These are phyloP conservation scores for Bovichtus diacanthus DNA, from an alignment of 2,797 vertebrate genomes.

Conservation along the genomic window DNA sequence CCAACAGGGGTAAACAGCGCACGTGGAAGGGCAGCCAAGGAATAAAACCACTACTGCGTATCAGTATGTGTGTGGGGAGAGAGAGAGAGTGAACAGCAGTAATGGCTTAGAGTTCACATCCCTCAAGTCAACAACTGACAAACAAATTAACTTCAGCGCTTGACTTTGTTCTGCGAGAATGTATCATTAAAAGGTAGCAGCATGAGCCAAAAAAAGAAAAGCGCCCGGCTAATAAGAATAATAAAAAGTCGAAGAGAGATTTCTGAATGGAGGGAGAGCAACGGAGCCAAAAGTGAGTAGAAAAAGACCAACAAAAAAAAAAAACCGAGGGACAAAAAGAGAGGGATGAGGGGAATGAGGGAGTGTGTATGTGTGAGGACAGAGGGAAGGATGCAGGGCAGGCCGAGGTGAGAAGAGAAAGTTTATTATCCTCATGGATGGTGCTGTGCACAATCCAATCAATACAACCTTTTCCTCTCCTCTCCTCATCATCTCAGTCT, in stretches of 20 bases:
- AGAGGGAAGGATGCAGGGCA: constrained; percentile 52
- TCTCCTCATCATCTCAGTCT: constrained; percentile 41
- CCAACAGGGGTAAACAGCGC: constrained; percentile 36
- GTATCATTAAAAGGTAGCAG: constrained; percentile 22
- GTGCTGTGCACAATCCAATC: constrained; percentile 61
- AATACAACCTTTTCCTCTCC: constrained; percentile 59
- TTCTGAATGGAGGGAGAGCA: constrained; percentile 6
- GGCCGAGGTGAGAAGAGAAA: constrained; percentile 49
- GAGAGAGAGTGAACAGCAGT: constrained; percentile 17
- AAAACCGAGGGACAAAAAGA: neutral
- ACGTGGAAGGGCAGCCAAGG: constrained; percentile 43
- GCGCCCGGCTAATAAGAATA: neutral
- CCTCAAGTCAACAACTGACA: constrained; percentile 21
- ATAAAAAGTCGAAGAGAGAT: constrained; percentile 19
- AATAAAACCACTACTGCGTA: constrained; percentile 19
- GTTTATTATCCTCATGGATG: constrained; percentile 58
- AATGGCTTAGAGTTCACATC: constrained; percentile 8
- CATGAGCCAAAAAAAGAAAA: constrained; percentile 32
- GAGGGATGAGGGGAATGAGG: neutral
- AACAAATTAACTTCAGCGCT: constrained; percentile 52
- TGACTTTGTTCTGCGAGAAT: constrained; percentile 48
- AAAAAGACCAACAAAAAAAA: neutral
- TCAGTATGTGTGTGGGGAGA: neutral
- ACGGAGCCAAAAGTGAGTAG: constrained; percentile 24
- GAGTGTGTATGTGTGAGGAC: constrained; percentile 45